Conservation (phyloP, 2,113 vertebrate genomes). For the Rhea pennata region DNA sequence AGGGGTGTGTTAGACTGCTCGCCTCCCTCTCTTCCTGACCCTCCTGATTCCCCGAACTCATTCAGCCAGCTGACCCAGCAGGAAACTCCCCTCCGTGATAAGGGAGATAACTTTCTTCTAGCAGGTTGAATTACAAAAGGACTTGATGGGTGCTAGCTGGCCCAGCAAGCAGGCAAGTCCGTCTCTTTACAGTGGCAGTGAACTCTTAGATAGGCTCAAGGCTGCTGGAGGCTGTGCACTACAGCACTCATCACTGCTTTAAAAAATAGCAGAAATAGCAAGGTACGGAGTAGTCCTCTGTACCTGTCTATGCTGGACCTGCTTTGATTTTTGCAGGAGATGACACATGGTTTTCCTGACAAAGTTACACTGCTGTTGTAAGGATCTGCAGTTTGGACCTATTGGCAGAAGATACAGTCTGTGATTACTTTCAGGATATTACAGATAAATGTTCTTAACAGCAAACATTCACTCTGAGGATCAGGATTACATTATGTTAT, state of each 20-base stretch:
- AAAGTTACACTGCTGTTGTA: not conserved
- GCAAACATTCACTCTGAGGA: not conserved
- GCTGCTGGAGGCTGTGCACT: not conserved
- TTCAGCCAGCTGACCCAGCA: no score
- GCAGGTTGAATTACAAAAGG: not conserved
- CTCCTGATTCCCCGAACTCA: not conserved
- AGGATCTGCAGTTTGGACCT: not conserved
- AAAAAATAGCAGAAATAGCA: not conserved
- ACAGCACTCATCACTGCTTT: not conserved
- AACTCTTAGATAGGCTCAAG: not conserved
- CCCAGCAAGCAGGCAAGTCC: not conserved
- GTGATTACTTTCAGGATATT: not conserved
- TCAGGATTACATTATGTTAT: not conserved
- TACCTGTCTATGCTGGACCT: rapidly evolving
- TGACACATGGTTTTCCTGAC: not conserved
- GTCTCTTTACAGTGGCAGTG: not conserved
- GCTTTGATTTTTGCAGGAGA: not conserved
- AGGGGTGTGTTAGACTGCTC: not conserved
- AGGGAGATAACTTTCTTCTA: not conserved
- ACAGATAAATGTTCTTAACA: not conserved
- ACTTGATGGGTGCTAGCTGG: not conserved
- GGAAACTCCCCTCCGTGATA: no score
- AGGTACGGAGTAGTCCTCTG: not conserved
- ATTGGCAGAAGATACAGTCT: rapidly evolving
- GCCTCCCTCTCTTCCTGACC: not conserved